Base-by-base conservation (phyloP, 1,140 invertebrate genomes). In the Nilaparvata lugens region DNA sequence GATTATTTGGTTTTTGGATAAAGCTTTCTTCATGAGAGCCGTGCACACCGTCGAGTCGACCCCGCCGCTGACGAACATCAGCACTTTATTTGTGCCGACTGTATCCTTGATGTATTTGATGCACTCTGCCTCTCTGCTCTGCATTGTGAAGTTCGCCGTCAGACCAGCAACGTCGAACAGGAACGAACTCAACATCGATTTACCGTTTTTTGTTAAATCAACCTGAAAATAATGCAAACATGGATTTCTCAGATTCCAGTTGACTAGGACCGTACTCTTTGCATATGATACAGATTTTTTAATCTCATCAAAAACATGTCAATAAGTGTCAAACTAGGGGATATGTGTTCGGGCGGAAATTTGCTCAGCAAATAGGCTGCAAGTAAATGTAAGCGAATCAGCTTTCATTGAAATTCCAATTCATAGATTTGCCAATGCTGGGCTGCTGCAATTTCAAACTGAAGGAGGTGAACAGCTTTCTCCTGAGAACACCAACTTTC, bases 21-120 rank as follows among this genome's bases (percentile, higher is more conserved):
- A 78, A 9, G 95, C 93, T 75, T 90, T 90, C 70, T 92, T 85
- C 51, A 99, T 77, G 40, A 99, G 76, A 16, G 95, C 95, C 23
- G 95, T 95, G 79, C 95, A 99, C 9, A 99, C 96, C 51, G 95
- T 95, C 0, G 95, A 98, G 76, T 99, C 97, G 9, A 99, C 97
- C 25, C 97, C 97, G 24, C 97, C 97, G 73, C 94, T 97, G 38
- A 96, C 84, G 63, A 98, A 75, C 74, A 95, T 93, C 76, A 97
- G 79, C 65, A 97, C 92, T 86, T 97, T 97, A 71, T 89, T 93
- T 65, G 80, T 85, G 51, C 92, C 92, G 42, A 98, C 95, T 62
- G 86, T 84, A 23, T 94, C 86, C 68, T 83, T 85, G 65, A 99
- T 97, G 71, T 95, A 93, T 65, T 94, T 87, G 66, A 98, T 86